Base-by-base conservation (phyloP, 1,140 invertebrate species). In the Platyura marginata region DNA sequence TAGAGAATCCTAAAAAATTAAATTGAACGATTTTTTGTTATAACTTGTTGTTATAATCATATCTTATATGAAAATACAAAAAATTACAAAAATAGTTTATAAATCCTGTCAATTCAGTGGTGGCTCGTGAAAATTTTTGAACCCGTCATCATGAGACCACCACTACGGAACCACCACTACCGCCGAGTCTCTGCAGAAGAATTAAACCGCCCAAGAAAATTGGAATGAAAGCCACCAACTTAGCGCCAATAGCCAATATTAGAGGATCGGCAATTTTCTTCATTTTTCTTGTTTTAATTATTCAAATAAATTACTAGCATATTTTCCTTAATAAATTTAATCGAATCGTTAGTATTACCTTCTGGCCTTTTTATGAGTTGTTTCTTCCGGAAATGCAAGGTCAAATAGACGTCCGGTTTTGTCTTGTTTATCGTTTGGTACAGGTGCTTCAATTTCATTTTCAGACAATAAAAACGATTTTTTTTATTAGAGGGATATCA, bases 181-280 rank as follows among this genome's bases (percentile, higher is more conserved):
- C 65, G 45, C 79, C 61, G 37, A 81, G 63, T 50, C 73, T 80
- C 46, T 81, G 79, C 45, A 84, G 51, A 6, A 84, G 59, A n/a
- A 70, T 74, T 0, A 84, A 59, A 44, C 72, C 71, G 6, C 75
- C 77, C 43, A 83, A 64, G 9, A 79, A 56, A 6, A 83, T 55
- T 2, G 79, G 77, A 3, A 76, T 52, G 0, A 83, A 56, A 2
- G 77, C 73, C 41, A 81, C 70, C n/a, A 81, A 53, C 51, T 82
- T 82, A 1, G 78, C 63, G 29, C 72, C 79, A 19, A 73, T 65
- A 2, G 74, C 69, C 21, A 75, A 59, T 22, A 80, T 59, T 21
- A 82, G 49, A 2, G 77, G 75, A 1, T 72, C 60, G 3, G 77
- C 54, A 50, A 75, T 69, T 53, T 82, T 81, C 68, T 80, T 81